Percentiles rank a stretch among this genome's conserved stretches.
Conservation (phyloP, 2,888 invertebrate genomes). For the Caenorhabditis becei region DNA sequence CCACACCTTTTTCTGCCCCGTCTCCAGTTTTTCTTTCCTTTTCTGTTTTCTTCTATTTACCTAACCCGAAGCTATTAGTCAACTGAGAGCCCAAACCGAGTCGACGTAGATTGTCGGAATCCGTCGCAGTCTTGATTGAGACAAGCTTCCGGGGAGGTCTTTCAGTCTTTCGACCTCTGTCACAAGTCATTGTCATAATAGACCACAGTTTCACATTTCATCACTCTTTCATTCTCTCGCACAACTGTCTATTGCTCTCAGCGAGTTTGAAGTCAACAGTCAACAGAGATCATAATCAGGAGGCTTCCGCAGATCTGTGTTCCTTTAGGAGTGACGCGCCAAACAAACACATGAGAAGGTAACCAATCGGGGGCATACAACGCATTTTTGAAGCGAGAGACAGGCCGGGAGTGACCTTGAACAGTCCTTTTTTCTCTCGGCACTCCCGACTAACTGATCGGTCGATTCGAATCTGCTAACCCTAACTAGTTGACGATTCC, state of each 20-base stretch:
- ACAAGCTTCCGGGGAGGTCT: constrained; percentile 18
- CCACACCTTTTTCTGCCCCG: constrained; percentile 33
- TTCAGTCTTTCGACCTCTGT: neutral
- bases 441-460: constrained; percentile 29
- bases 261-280: constrained; percentile 25
- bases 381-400: constrained; percentile 1
- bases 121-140: constrained; percentile 39
- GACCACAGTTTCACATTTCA: constrained; percentile 33
- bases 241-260: constrained; percentile 2
- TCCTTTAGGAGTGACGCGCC: constrained; percentile 29
- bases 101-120: neutral
- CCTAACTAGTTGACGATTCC: constrained; percentile 40
- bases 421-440: constrained; percentile 48
- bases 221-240: constrained; percentile 3
- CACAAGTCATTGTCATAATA: constrained; percentile 1
- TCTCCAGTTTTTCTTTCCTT: constrained; percentile 10
- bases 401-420: constrained; percentile 30
- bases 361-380: constrained; percentile 15
- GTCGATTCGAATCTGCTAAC: constrained; percentile 30
- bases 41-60: constrained; percentile 31
- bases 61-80: constrained; percentile 40
- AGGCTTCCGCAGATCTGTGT: constrained; percentile 22
- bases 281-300: constrained; percentile 40
- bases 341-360: constrained; percentile 34
- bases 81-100: constrained; percentile 5